Evolutionary conservation across 1,140 invertebrate species (phyloP).

Genomic region (Sycophaga agraensis): DNA sequence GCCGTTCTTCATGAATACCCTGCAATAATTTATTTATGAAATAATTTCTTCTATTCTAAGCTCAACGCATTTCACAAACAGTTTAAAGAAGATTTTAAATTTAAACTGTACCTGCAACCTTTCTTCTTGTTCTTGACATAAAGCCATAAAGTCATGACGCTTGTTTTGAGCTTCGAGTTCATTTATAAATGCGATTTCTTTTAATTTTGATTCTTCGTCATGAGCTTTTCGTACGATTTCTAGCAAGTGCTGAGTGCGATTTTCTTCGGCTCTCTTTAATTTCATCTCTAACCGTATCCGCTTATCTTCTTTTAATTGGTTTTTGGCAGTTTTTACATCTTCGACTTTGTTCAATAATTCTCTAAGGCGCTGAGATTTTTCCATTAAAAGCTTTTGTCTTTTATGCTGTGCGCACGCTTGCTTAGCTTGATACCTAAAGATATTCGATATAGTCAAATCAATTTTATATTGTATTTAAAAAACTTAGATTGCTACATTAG

Average conservation of each 20-base stretch:
- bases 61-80: no score
- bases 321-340: constrained; percentile 84
- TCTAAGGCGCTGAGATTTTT: constrained; percentile 82
- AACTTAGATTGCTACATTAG: no score
- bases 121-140: constrained; percentile 81
- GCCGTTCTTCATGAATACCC: constrained; percentile 69
- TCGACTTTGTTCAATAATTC: constrained; percentile 86
- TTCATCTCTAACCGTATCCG: constrained; percentile 82
- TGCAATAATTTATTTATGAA: constrained; percentile 19
- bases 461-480: no score
- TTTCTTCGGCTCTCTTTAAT: constrained; percentile 87
- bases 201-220: constrained; percentile 94
- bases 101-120: constrained; percentile 65
- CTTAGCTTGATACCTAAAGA: constrained; percentile 79
- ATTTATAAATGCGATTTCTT: constrained; percentile 98
- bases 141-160: constrained; percentile 82
- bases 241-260: constrained; percentile 76
- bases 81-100: neutral
- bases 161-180: constrained; percentile 94
- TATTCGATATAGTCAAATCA: neutral
- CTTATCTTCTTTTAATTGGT: constrained; percentile 81
- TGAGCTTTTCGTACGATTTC: constrained; percentile 92
- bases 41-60: neutral
- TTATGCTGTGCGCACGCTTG: constrained; percentile 82
- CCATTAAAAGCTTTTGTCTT: constrained; percentile 76